Evolutionary conservation across 2,113 vertebrate species (phyloP).

Genomic region (Athene noctua): DNA sequence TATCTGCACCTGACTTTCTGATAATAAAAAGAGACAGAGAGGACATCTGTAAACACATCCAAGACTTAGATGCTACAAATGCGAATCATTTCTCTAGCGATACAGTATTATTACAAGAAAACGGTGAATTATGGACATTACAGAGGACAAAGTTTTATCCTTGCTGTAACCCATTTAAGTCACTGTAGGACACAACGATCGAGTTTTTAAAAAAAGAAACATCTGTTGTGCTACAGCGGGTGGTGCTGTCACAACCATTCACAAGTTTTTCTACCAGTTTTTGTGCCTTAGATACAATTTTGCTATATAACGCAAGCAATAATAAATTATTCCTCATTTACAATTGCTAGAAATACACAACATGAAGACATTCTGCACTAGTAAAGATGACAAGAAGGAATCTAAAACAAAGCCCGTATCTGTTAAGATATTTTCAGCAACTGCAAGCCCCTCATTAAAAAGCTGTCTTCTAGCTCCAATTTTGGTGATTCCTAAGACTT

Average conservation of each 20-base stretch:
- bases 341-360: not conserved
- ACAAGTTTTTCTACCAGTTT: not conserved
- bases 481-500: not conserved
- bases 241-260: not conserved
- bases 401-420: not conserved
- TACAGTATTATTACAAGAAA: not conserved
- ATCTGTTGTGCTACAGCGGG: not conserved
- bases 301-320: accelerated
- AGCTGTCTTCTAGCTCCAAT: not conserved
- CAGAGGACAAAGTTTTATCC: not conserved
- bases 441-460: not conserved
- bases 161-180: not conserved
- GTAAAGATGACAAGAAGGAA: not conserved
- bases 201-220: not conserved
- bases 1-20: not conserved
- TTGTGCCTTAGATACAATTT: not conserved
- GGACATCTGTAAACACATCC: not conserved
- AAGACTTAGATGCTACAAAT: not conserved
- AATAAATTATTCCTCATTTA: not conserved
- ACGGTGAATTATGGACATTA: not conserved
- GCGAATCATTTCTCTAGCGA: not conserved
- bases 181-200: not conserved
- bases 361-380: not conserved
- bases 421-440: not conserved
- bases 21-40: not conserved